Evolutionary conservation across 1,140 invertebrate genomes (phyloP).

Genomic region (Ganaspis sp.): DNA sequence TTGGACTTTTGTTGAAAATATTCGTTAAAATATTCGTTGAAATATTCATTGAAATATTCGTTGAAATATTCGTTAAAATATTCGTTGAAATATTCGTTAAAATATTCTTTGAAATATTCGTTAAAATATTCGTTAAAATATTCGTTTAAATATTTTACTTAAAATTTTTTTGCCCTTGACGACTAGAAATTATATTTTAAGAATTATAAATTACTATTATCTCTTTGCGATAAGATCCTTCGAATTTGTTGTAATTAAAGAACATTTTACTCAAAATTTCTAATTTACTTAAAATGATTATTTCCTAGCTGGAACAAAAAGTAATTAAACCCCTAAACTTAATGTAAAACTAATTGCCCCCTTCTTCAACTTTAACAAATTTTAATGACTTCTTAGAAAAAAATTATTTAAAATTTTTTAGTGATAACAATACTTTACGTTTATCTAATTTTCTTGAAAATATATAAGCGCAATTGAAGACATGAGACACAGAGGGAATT

Average conservation of each 20-base stretch:
- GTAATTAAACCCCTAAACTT: background rate
- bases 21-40: too few species aligned
- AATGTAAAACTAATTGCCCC: background rate
- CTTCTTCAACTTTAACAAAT: background rate
- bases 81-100: too few species aligned
- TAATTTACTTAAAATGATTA: constrained; percentile 7
- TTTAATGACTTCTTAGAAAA: background rate
- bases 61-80: too few species aligned
- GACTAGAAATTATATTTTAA: too few species aligned
- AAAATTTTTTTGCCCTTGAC: too few species aligned
- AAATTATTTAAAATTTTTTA: background rate
- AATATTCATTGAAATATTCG: too few species aligned
- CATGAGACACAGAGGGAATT: background rate
- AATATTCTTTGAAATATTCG: too few species aligned
- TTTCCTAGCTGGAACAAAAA: background rate
- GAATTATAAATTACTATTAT: too few species aligned
- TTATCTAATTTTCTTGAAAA: background rate
- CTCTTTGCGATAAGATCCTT: background rate
- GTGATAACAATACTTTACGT: background rate
- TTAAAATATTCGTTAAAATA: too few species aligned
- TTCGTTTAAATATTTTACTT: too few species aligned
- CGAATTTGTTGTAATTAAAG: background rate
- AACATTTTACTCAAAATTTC: background rate
- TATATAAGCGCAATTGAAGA: background rate
- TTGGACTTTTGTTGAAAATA: too few species aligned